Percentiles rank a stretch among this genome's conserved stretches.
These are phyloP conservation scores for Vidua chalybeata DNA, from an alignment of 2,113 vertebrate species.

Conservation along the genomic window DNA sequence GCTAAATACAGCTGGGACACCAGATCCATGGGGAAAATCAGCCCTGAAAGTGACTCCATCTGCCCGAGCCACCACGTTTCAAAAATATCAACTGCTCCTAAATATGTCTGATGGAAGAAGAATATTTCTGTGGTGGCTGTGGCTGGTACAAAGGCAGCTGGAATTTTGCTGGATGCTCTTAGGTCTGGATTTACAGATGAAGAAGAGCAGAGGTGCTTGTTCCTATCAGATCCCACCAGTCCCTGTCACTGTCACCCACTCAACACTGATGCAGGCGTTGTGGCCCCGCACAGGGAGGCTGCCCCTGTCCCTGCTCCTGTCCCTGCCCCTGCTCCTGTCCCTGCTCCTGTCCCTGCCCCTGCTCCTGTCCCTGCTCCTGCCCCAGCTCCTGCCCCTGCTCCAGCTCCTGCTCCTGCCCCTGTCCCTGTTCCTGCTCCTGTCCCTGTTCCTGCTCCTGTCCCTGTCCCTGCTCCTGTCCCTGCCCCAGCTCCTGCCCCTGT, in stretches of 20 bases:
- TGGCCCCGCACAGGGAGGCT: accelerated
- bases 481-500: accelerated
- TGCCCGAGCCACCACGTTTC: accelerated
- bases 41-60: neutral
- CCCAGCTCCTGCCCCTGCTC: neutral
- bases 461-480: neutral
- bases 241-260: neutral
- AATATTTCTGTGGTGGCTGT: neutral
- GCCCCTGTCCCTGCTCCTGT: accelerated
- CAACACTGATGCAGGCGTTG: accelerated
- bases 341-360: accelerated
- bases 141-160: neutral
- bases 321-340: neutral
- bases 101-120: neutral
- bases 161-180: neutral
- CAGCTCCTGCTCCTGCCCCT: too few species aligned
- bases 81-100: neutral
- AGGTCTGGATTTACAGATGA: neutral
- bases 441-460: neutral
- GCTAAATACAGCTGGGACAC: constrained; percentile 42
- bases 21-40: neutral
- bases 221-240: neutral
- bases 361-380: accelerated
- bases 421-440: neutral
- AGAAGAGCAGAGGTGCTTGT: neutral